phyloP scores from a whole-genome alignment of 2,797 vertebrate genomes.

The Artibeus lituratus region DNA sequence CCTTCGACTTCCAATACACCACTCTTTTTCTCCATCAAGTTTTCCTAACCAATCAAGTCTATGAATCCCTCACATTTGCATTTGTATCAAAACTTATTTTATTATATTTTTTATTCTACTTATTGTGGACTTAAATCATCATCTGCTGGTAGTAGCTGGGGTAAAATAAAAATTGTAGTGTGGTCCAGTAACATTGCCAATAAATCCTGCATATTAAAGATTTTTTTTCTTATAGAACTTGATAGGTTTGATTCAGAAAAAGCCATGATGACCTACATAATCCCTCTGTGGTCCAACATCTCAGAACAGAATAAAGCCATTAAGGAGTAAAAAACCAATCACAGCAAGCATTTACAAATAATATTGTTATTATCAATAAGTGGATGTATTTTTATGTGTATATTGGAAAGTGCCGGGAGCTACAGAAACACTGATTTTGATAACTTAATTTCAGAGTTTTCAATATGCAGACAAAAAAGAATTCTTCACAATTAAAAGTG shows the following conservation, averaged over 20 bases:
- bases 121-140: neutral
- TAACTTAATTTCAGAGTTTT: conserved; percentile 18
- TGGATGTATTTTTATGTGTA: neutral
- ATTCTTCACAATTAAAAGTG: neutral
- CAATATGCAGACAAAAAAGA: neutral
- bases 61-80: neutral
- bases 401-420: neutral
- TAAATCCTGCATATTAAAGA: neutral
- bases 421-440: neutral
- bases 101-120: neutral
- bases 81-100: neutral
- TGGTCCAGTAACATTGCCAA: neutral
- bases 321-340: neutral
- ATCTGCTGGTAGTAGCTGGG: neutral
- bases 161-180: neutral
- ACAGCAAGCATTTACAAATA: neutral
- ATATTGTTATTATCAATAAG: neutral
- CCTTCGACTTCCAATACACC: neutral
- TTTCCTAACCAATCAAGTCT: neutral
- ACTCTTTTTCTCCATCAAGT: neutral
- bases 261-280: neutral
- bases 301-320: neutral
- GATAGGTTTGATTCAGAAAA: neutral
- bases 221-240: neutral
- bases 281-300: neutral